Evolutionary conservation across 2,888 invertebrate species (phyloP).

Genomic region (Spodoptera picta): DNA sequence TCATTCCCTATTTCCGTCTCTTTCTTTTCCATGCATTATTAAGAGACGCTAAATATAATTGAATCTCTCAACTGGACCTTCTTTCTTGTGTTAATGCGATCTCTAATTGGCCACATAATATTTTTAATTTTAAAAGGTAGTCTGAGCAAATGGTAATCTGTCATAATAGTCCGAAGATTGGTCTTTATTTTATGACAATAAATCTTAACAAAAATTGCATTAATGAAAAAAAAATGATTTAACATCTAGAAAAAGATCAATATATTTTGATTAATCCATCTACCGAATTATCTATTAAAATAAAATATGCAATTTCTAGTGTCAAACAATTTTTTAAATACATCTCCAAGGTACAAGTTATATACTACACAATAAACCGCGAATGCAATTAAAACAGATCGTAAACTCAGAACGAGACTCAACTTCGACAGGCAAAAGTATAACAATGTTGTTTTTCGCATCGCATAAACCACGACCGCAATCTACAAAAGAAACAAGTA

Average conservation of each 20-base stretch:
- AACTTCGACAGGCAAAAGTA: constrained; percentile 58
- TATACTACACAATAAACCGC: constrained; percentile 29
- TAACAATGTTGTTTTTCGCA: constrained; percentile 81
- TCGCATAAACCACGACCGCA: constrained; percentile 73
- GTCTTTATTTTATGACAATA: background rate
- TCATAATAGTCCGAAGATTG: too few species aligned
- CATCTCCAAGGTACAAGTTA: constrained; percentile 30
- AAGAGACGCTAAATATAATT: constrained; percentile 67
- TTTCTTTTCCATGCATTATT: constrained; percentile 55
- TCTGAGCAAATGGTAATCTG: too few species aligned
- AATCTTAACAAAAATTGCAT: background rate
- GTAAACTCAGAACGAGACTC: constrained; percentile 58
- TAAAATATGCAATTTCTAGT: too few species aligned
- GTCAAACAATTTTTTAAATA: background rate
- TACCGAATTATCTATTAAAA: too few species aligned
- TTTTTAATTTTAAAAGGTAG: too few species aligned
- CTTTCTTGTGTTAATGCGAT: constrained; percentile 1
- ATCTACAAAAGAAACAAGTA: constrained; percentile 83
- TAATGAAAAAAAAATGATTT: too few species aligned
- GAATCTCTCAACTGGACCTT: constrained; percentile 64
- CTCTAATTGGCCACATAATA: too few species aligned
- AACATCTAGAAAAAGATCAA: background rate
- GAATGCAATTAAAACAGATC: constrained; percentile 57
- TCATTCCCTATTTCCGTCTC: constrained; percentile 61
- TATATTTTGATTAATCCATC: too few species aligned